phyloP scores from a whole-genome alignment of 64 coral and sea anemone species.

The Pachyseris speciosa region DNA sequence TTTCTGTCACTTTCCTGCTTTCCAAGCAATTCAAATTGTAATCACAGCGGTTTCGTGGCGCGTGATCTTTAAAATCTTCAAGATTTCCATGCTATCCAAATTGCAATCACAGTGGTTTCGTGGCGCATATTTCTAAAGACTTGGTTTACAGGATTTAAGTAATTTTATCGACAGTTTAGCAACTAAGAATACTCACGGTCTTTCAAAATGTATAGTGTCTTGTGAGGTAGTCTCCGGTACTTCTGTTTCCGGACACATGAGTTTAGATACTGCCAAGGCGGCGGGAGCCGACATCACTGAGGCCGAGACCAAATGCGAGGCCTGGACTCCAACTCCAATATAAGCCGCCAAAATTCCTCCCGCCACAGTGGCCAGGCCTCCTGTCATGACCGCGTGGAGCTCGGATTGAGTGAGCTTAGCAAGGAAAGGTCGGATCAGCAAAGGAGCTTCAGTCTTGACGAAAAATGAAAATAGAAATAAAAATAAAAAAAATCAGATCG shows the following conservation, averaged over 20 bases:
- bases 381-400: slow-evolving; percentile 91
- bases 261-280: slow-evolving; percentile 85
- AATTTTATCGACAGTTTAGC: neutral
- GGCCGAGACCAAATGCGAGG: slow-evolving; percentile 77
- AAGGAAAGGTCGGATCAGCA: slow-evolving; percentile 82
- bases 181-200: slow-evolving; percentile 40
- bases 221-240: slow-evolving; percentile 74
- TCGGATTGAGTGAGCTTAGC: slow-evolving; percentile 77
- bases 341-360: slow-evolving; percentile 81
- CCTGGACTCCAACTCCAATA: slow-evolving; percentile 68
- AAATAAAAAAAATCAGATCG: neutral
- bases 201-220: slow-evolving; percentile 63
- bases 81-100: too few relatives aligned
- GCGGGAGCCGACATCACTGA: slow-evolving; percentile 94
- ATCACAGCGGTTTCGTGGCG: too few relatives aligned
- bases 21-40: too few relatives aligned
- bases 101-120: too few relatives aligned
- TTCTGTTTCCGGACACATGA: slow-evolving; percentile 90
- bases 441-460: slow-evolving; percentile 79
- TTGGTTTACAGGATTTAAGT: too few relatives aligned
- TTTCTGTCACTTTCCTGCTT: too few relatives aligned
- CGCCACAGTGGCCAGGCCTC: slow-evolving; percentile 87
- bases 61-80: too few relatives aligned
- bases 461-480: neutral
- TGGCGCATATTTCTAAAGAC: too few relatives aligned